phyloP scores from a whole-genome alignment of 2,888 invertebrate genomes.

The Drosophila engyochracea region DNA sequence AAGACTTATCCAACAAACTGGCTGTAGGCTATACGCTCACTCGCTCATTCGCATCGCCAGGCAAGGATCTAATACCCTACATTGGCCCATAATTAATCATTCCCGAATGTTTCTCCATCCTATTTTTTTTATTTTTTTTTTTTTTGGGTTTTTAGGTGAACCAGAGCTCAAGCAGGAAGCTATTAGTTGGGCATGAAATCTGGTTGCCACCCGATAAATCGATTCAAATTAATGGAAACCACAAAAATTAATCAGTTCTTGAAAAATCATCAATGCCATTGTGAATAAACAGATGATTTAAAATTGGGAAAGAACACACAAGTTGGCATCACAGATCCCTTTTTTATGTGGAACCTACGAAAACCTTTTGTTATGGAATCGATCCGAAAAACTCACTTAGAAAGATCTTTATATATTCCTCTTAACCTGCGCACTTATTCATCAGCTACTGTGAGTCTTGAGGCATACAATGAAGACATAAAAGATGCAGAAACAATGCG shows the following conservation, averaged over 20 bases:
- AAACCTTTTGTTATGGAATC: neutral
- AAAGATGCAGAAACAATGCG: conserved; percentile 63
- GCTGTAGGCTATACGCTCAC: conserved; percentile 44
- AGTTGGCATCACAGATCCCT: neutral
- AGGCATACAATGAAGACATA: conserved; percentile 56
- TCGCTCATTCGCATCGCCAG: conserved; percentile 34
- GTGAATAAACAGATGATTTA: neutral
- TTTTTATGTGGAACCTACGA: conserved; percentile 2
- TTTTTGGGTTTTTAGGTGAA: conserved; percentile 74
- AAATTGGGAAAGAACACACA: conserved; percentile 25
- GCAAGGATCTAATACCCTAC: conserved; percentile 73
- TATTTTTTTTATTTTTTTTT: neutral
- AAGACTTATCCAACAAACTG: conserved; percentile 58
- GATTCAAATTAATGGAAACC: conserved; percentile 26
- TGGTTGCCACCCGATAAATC: conserved; percentile 43
- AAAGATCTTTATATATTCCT: conserved; percentile 20
- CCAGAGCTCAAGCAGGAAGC: conserved; percentile 64
- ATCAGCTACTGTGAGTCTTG: conserved; percentile 12
- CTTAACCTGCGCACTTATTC: neutral
- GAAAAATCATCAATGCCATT: conserved; percentile 40
- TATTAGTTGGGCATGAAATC: conserved; percentile 60
- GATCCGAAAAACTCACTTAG: neutral
- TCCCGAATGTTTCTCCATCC: conserved; percentile 13
- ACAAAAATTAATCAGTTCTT: conserved; percentile 28
- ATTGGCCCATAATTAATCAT: conserved; percentile 69